Percentiles rank a stretch among this genome's conserved stretches.
These are phyloP conservation scores for Drosophila anceps DNA, from an alignment of 2,888 invertebrate species.

Conservation along the genomic window DNA sequence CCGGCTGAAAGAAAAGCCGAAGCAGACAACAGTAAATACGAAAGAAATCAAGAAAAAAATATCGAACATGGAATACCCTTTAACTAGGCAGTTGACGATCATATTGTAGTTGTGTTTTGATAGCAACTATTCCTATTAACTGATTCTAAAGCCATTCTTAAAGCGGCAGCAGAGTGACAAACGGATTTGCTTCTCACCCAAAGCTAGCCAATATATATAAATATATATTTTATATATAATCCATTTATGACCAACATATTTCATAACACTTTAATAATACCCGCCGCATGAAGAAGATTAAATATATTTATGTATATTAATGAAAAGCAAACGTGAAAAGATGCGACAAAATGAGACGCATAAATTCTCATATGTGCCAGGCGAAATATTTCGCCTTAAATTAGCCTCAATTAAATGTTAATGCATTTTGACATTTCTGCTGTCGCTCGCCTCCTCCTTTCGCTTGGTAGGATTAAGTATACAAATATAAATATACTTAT, in stretches of 20 bases:
- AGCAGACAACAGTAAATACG: conserved; percentile 17
- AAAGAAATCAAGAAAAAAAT: not conserved
- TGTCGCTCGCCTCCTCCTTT: conserved; percentile 40
- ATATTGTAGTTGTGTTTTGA: not conserved
- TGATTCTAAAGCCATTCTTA: too few relatives aligned
- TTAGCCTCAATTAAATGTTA: conserved; percentile 85
- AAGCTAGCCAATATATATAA: not conserved
- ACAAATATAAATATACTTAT: conserved; percentile 44
- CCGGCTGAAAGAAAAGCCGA: conserved; percentile 55
- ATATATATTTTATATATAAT: not conserved
- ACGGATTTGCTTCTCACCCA: too few relatives aligned
- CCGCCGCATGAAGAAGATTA: not conserved
- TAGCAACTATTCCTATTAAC: too few relatives aligned
- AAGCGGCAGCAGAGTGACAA: too few relatives aligned
- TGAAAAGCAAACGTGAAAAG: conserved; percentile 51
- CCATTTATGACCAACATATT: not conserved
- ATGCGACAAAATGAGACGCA: conserved; percentile 69
- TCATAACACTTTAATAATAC: conserved; percentile 1
- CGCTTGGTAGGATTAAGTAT: conserved; percentile 19
- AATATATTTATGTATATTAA: conserved; percentile 21
- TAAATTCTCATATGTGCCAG: conserved; percentile 75
- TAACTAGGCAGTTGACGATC: not conserved
- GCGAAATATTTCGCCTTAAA: conserved; percentile 84
- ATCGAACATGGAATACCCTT: conserved; percentile 18
- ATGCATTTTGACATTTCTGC: conserved; percentile 85